Base-by-base conservation (phyloP, 2,113 vertebrate genomes). In the Trichechus manatus region DNA sequence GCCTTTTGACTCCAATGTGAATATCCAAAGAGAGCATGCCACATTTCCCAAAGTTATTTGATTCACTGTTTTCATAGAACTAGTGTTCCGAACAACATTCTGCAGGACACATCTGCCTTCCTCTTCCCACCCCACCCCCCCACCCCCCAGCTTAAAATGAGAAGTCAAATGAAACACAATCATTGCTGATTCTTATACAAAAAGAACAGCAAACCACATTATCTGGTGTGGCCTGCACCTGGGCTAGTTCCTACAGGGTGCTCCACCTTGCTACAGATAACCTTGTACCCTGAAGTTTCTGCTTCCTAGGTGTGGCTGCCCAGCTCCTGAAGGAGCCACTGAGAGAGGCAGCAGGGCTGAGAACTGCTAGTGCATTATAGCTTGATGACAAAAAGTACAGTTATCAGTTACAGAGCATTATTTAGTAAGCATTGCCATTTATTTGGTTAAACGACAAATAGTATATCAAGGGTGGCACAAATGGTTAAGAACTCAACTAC, bases 101-200 rank as follows among this genome's bases (percentile, higher is more conserved):
- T n/a, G 20, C 5, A 1, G 36, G 44, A 22, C 78, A 53, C 25
- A 59, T 20, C n/a, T 72, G 29, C 23, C 33, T 80, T 47, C 7
- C 44, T 89, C 72, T 23, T 74, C 53, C 53, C 82, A n/a, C 47
- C 53, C 53, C 82, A n/a, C 47, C 31, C 56, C 23, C 1, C 39
- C 36, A 39, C 13, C 53, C 39, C 44, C 53, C 7, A 89, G 31
- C 56, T 80, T 72, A 31, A 94, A 96, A 92, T 89, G 59, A 93
- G 44, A 68, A 96, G 22, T 19, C 53, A 64, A 80, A 79, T 74
- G 19, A 85, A 25, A 63, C 6, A 31, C 14, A 39, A 4, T 29
- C 27, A n/a, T 89, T 59, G 27, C 39, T 47, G 29, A 10, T 33
- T 93, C 15, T 56, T 50, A 74, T 19, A 22, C 27, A 29, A 72